These are phyloP conservation scores for Lycaon pictus DNA, from an alignment of 2,113 vertebrate genomes.

Conservation along the genomic window DNA sequence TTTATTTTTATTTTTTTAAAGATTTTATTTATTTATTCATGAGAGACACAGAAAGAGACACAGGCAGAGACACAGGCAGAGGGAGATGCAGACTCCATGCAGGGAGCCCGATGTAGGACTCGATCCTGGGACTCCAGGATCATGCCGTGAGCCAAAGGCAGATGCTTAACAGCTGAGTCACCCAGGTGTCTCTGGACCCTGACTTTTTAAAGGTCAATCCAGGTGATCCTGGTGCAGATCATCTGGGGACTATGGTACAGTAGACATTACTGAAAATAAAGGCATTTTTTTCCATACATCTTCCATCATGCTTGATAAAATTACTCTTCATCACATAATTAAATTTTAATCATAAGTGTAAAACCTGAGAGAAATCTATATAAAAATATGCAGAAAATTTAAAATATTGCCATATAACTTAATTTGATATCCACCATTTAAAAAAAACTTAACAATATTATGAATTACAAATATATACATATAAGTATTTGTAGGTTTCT, in stretches of 20 bases:
- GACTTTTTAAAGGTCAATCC: neutral
- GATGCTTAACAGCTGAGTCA: too few relatives aligned
- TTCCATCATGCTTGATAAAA: neutral
- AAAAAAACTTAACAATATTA: conserved; percentile 14
- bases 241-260: too few relatives aligned
- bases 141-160: too few relatives aligned
- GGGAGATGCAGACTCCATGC: too few relatives aligned
- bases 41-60: too few relatives aligned
- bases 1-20: neutral
- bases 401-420: neutral
- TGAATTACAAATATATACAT: neutral
- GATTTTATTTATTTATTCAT: too few relatives aligned
- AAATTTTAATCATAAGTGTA: conserved; percentile 4
- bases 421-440: neutral
- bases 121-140: too few relatives aligned
- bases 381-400: neutral
- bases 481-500: neutral
- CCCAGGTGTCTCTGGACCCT: neutral
- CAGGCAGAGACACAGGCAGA: too few relatives aligned
- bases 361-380: neutral
- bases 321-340: neutral
- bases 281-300: neutral
- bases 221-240: neutral
- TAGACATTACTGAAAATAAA: neutral
- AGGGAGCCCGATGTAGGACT: too few relatives aligned